Percentiles rank a stretch among this genome's conserved stretches.
Conservation (phyloP, 2,888 invertebrate genomes). For the Tricholauxania praeusta region DNA sequence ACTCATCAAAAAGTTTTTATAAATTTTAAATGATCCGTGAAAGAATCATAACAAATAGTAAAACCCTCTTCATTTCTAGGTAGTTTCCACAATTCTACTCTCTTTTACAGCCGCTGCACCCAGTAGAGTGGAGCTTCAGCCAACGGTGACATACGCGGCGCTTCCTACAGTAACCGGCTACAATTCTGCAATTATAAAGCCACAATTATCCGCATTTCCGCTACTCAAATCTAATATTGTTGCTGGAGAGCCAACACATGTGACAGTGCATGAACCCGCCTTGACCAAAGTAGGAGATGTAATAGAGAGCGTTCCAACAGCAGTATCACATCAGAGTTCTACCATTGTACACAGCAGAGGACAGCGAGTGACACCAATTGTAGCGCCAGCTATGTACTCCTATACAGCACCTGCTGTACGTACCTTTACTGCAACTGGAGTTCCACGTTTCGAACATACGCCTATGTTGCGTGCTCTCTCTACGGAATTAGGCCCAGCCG, state of each 20-base stretch:
- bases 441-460: slow-evolving; percentile 24
- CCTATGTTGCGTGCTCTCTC: background rate
- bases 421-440: slow-evolving; percentile 16
- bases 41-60: background rate
- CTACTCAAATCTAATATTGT: slow-evolving; percentile 41
- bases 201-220: slow-evolving; percentile 9
- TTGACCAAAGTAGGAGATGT: slow-evolving; percentile 33
- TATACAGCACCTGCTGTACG: slow-evolving; percentile 35
- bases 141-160: slow-evolving; percentile 22
- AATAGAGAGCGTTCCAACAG: slow-evolving; percentile 53
- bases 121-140: slow-evolving; percentile 38
- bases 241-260: slow-evolving; percentile 46
- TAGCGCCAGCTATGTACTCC: slow-evolving; percentile 50
- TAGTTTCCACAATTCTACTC: slow-evolving; percentile 74
- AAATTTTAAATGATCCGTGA: too few relatives aligned
- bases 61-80: slow-evolving; percentile 55
- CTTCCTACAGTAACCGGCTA: slow-evolving; percentile 26
- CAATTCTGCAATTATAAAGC: slow-evolving; percentile 23
- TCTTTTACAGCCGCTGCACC: slow-evolving; percentile 57
- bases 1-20: too few relatives aligned
- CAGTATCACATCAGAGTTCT: slow-evolving; percentile 69
- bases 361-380: slow-evolving; percentile 57
- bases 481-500: background rate
- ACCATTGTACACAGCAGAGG: slow-evolving; percentile 68
- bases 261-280: slow-evolving; percentile 53